Conservation (phyloP, 2,888 invertebrate species). For the Acrobasis suavella region DNA sequence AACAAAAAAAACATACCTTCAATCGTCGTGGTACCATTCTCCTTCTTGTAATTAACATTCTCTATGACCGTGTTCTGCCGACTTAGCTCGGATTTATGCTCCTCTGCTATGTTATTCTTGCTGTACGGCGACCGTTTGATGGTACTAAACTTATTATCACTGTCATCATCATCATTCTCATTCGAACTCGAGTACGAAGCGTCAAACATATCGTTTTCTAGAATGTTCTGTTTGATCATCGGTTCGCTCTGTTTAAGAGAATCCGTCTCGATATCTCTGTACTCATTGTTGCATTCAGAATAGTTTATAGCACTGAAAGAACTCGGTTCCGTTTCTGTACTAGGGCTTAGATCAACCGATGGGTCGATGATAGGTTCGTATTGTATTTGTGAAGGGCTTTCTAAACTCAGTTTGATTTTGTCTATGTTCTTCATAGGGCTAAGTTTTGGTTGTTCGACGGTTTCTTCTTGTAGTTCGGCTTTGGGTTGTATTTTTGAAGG, state of each 20-base stretch:
- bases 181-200: constrained; percentile 76
- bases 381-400: constrained; percentile 77
- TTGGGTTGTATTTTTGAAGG: constrained; percentile 46
- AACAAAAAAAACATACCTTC: constrained; percentile 52
- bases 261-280: constrained; percentile 55
- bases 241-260: constrained; percentile 67
- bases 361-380: constrained; percentile 77
- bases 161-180: constrained; percentile 84
- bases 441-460: constrained; percentile 54
- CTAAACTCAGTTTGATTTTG: constrained; percentile 75
- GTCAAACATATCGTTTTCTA: constrained; percentile 78
- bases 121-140: constrained; percentile 87
- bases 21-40: constrained; percentile 69
- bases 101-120: constrained; percentile 67
- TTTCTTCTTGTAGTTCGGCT: constrained; percentile 41
- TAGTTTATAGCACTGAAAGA: constrained; percentile 70
- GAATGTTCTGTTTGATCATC: constrained; percentile 78
- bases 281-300: constrained; percentile 50
- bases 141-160: constrained; percentile 87
- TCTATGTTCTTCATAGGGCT: constrained; percentile 76
- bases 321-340: constrained; percentile 62
- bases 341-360: constrained; percentile 65
- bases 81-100: constrained; percentile 57
- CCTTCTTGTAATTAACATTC: constrained; percentile 74
- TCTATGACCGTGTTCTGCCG: constrained; percentile 79